A percentile compares a stretch with the other conserved stretches of the same genome.
These are phyloP conservation scores for Micronycteris hirsuta DNA, from an alignment of 2,113 vertebrate species.

Conservation along the genomic window DNA sequence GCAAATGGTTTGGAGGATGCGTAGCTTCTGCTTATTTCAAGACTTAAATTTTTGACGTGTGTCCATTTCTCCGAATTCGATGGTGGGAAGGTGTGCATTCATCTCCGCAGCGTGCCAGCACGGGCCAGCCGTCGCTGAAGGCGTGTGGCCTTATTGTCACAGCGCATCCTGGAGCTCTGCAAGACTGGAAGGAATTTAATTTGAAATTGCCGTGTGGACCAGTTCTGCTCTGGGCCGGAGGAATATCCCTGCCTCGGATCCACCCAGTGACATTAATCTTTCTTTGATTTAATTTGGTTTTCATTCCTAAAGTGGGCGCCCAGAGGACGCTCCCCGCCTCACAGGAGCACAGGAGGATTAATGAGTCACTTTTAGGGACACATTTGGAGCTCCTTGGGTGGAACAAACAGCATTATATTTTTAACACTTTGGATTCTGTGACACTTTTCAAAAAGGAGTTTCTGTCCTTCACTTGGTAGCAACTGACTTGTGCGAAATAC, in stretches of 20 bases:
- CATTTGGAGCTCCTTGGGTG: background rate
- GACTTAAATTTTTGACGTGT: background rate
- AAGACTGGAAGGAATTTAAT: background rate
- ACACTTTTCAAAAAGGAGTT: constrained; percentile 1
- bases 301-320: constrained; percentile 38
- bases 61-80: background rate
- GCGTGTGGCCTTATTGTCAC: background rate
- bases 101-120: background rate
- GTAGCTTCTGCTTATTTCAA: background rate
- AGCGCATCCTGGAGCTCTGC: background rate
- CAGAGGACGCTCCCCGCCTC: constrained; percentile 1
- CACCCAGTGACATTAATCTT: constrained; percentile 52
- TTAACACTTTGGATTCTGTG: constrained; percentile 34
- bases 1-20: background rate
- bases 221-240: constrained; percentile 12
- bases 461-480: background rate
- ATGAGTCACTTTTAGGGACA: constrained; percentile 1
- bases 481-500: constrained; percentile 11
- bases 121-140: background rate
- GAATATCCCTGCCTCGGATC: background rate
- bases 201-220: background rate
- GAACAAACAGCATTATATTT: background rate
- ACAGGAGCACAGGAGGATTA: constrained; percentile 24
- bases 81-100: background rate
- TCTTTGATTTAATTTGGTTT: constrained; percentile 61